Conservation (phyloP, 1,140 invertebrate genomes). For the Armadillidium nasatum region DNA sequence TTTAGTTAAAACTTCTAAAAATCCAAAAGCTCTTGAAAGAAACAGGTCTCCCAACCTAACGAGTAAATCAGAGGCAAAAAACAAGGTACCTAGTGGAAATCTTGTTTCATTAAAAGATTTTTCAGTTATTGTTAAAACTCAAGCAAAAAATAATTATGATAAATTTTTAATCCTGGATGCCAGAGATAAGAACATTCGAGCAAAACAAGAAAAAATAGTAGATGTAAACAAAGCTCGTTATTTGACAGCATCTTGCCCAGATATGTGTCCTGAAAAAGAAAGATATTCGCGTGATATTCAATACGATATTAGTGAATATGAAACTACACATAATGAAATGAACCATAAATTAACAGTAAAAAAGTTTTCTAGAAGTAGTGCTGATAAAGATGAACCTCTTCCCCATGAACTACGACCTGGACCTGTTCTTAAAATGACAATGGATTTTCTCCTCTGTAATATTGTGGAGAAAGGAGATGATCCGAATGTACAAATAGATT, state of each 20-base stretch:
- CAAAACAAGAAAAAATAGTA: conserved; percentile 34
- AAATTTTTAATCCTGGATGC: conserved; percentile 63
- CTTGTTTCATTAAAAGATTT: conserved; percentile 28
- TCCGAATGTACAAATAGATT: conserved; percentile 49
- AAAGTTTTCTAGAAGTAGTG: conserved; percentile 90
- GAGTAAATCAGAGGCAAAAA: not conserved
- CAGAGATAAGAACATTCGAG: conserved; percentile 63
- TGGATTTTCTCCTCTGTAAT: conserved; percentile 81
- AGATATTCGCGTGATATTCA: conserved; percentile 77
- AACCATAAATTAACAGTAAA: conserved; percentile 63
- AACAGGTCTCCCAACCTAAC: not conserved
- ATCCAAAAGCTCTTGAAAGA: not conserved
- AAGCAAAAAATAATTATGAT: conserved; percentile 54
- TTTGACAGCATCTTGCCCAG: conserved; percentile 64
- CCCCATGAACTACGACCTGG: conserved; percentile 84
- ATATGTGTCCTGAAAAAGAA: conserved; percentile 99
- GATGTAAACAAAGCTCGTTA: conserved; percentile 39
- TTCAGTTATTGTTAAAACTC: conserved; percentile 32
- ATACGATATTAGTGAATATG: conserved; percentile 64
- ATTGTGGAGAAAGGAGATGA: conserved; percentile 65
- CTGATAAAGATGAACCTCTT: conserved; percentile 90
- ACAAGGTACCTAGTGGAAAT: not conserved
- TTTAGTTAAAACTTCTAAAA: too few species aligned
- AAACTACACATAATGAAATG: conserved; percentile 51
- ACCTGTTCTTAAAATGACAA: conserved; percentile 73